Percentiles rank a stretch among this genome's conserved stretches.
These are phyloP conservation scores for Pangasius krempfi DNA, from an alignment of 2,797 vertebrate species.

Conservation along the genomic window DNA sequence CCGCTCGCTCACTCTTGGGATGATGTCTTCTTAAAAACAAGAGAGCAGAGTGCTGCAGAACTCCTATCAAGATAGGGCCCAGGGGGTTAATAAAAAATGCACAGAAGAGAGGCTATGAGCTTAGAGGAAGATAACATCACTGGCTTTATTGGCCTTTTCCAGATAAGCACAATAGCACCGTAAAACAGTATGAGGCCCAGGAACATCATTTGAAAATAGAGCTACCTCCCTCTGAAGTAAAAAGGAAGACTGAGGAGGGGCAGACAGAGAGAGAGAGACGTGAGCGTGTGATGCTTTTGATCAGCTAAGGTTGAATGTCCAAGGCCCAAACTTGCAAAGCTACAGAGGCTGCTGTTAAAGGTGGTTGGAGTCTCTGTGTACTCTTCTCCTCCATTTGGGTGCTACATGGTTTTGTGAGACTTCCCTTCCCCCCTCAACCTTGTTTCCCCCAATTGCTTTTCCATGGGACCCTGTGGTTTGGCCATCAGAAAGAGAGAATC, in stretches of 20 bases:
- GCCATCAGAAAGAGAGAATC: constrained; percentile 70
- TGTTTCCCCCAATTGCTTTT: constrained; percentile 55
- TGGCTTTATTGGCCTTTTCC: constrained; percentile 62
- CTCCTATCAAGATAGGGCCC: constrained; percentile 56
- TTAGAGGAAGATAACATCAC: constrained; percentile 71
- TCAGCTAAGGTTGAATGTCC: constrained; percentile 67
- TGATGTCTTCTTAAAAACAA: constrained; percentile 63
- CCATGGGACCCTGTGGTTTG: constrained; percentile 71
- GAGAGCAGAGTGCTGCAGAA: constrained; percentile 46
- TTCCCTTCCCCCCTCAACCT: constrained; percentile 59
- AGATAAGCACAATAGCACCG: constrained; percentile 74
- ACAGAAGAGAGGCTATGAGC: constrained; percentile 67
- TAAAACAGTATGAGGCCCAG: constrained; percentile 71
- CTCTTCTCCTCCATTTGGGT: constrained; percentile 43
- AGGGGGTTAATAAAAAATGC: constrained; percentile 70
- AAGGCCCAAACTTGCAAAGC: constrained; percentile 60
- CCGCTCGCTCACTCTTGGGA: constrained; percentile 13
- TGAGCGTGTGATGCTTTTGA: constrained; percentile 60
- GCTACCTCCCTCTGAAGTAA: constrained; percentile 60
- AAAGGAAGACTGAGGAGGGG: constrained; percentile 57
- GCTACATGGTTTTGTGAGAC: constrained; percentile 4
- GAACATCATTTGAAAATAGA: constrained; percentile 63
- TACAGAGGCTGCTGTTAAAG: constrained; percentile 58
- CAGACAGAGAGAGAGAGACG: background rate
- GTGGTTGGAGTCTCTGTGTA: constrained; percentile 65